Base-by-base conservation (phyloP, 2,888 invertebrate genomes). In the Coremacera marginata region DNA sequence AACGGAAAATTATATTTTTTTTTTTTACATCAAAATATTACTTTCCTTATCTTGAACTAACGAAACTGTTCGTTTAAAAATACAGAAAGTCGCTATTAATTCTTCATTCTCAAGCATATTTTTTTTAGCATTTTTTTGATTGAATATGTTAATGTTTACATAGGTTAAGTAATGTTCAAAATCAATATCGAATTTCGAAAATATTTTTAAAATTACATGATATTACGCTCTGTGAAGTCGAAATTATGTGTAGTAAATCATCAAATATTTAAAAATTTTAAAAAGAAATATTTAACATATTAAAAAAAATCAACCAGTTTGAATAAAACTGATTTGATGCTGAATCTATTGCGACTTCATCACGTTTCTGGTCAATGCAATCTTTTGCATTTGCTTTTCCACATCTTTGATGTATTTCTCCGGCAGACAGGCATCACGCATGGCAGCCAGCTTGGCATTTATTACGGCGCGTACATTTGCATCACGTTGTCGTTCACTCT, bases 351-450 rank as follows among this genome's bases (percentile, higher is more conserved):
- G 22, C 25, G 62, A 22, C 34, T 52, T 74, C n/a, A 65, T n/a
- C 49, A 74, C 63, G 9, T 84, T 83, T 57, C 82, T 83, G 1
- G 75, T 79, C 25, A 78, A 63, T 70, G 83, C 83, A 34, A 87
- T 85, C 62, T 83, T 82, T 60, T 83, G 83, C n/a, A 87, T 77
- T 72, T 87, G 87, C 75, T 85, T 87, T 77, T 89, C 89, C 25
- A 89, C 89, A 79, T 89, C 89, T 60, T 86, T 88, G 7, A 90
- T 84, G 75, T 89, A 89, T 72, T 89, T 89, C 7, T 89, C 89
- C 0, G 90, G 89, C 70, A 90, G 80, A 51, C 89, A 88, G 3
- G 89, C 89, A 5, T 88, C 85, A 1, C 88, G 84, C 89, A 90
- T 89, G 34, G 86, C 85, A 1, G 83, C 83, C 44, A 90, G 83